phyloP scores from a whole-genome alignment of 2,888 invertebrate species.

The Drosophila longiperda region DNA sequence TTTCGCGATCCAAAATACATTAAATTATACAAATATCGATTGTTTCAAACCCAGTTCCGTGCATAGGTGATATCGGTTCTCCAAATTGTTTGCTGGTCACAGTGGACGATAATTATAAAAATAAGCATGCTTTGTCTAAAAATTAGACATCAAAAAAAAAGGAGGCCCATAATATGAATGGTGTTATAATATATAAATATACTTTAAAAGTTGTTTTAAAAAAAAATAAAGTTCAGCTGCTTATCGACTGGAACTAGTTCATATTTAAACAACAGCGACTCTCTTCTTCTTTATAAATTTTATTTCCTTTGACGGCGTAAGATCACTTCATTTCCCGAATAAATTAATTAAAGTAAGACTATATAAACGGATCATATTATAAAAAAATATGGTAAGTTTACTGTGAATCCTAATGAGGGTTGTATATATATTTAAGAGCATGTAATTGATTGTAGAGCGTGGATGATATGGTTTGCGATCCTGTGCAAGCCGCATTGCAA shows the following conservation, averaged over 20 bases:
- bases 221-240: neutral
- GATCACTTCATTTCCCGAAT: neutral
- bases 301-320: constrained; percentile 1
- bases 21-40: neutral
- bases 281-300: constrained; percentile 5
- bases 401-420: neutral
- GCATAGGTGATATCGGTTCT: neutral
- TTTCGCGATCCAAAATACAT: neutral
- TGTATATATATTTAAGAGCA: neutral
- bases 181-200: neutral
- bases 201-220: neutral
- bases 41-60: neutral
- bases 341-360: neutral
- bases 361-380: neutral
- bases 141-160: neutral
- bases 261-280: neutral
- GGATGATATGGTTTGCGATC: constrained; percentile 43
- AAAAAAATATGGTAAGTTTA: constrained; percentile 35
- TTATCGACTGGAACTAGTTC: constrained; percentile 13
- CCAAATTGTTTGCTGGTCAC: neutral
- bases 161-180: neutral
- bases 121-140: neutral
- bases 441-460: constrained; percentile 47
- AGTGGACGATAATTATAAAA: neutral
- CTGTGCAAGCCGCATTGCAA: constrained; percentile 53